Percentiles rank a stretch among this genome's conserved stretches.
These are phyloP conservation scores for Podarcis siculus DNA, from an alignment of 2,797 vertebrate species.

Conservation along the genomic window DNA sequence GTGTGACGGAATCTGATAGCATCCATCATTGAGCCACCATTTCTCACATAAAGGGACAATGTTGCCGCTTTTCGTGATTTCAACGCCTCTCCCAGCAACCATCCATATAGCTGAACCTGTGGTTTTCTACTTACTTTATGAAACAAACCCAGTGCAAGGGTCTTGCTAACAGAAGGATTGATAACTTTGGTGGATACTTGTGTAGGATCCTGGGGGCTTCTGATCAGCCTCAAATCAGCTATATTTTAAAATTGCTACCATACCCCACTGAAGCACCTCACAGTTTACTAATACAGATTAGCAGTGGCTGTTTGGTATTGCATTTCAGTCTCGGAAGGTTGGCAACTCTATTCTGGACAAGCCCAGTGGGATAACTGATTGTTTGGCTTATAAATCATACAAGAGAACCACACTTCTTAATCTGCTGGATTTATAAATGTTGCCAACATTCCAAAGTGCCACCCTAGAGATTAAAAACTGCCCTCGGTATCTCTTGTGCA, in stretches of 20 bases:
- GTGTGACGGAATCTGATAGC: background rate
- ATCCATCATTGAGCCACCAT: background rate
- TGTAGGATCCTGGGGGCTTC: background rate
- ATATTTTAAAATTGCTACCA: background rate
- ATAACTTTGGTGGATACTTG: background rate
- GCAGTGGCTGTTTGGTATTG: background rate
- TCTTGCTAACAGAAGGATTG: background rate
- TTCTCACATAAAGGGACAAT: background rate
- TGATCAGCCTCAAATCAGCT: background rate
- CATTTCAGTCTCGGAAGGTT: slow-evolving; percentile 42
- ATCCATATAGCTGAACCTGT: background rate
- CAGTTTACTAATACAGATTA: background rate
- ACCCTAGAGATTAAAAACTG: background rate
- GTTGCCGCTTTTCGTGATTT: background rate
- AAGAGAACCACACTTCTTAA: background rate
- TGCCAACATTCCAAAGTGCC: background rate
- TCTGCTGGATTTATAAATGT: background rate
- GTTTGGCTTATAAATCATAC: background rate
- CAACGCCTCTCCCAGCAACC: background rate
- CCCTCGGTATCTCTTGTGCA: background rate
- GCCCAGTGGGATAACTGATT: background rate
- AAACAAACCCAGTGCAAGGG: background rate
- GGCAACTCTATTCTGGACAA: slow-evolving; percentile 31
- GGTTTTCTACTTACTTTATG: background rate
- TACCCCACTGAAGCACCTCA: background rate